A percentile compares a stretch with the other conserved stretches of the same genome.
Conservation (phyloP, 2,797 vertebrate species). For the Xenops minutus region DNA sequence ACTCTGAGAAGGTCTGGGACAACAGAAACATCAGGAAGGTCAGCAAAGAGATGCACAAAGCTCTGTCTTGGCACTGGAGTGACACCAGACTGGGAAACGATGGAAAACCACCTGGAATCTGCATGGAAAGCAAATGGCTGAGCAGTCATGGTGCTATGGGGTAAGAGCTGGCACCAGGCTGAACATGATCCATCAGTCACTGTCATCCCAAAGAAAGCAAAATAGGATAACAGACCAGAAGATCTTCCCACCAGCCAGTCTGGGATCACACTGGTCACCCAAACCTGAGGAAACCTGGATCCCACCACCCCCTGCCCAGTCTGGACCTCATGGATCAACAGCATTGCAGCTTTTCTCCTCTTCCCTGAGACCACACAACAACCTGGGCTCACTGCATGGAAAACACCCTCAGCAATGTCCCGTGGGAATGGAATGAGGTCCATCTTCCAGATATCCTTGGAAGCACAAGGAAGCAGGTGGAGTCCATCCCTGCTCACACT, state of each 20-base stretch:
- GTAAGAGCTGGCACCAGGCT: neutral
- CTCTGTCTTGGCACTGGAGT: neutral
- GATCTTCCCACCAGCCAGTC: neutral
- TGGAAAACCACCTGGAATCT: neutral
- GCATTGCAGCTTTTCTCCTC: neutral
- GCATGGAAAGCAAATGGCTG: neutral
- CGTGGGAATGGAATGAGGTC: accelerated
- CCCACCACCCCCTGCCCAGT: neutral
- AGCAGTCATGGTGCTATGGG: neutral
- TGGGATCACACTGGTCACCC: accelerated
- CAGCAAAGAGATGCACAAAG: neutral
- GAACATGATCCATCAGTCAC: neutral
- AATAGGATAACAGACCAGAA: neutral
- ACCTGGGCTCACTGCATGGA: neutral
- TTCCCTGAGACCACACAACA: neutral
- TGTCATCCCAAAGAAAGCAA: neutral
- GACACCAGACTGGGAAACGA: neutral
- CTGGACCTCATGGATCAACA: too few species aligned
- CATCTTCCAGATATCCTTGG: neutral
- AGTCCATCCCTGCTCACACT: neutral
- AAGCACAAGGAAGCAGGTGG: neutral
- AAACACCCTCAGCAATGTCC: neutral
- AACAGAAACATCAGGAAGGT: neutral
- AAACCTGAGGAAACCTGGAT: neutral
- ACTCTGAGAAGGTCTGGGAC: neutral